phyloP scores from a whole-genome alignment of 2,113 vertebrate genomes.

The Ornithorhynchus anatinus region DNA sequence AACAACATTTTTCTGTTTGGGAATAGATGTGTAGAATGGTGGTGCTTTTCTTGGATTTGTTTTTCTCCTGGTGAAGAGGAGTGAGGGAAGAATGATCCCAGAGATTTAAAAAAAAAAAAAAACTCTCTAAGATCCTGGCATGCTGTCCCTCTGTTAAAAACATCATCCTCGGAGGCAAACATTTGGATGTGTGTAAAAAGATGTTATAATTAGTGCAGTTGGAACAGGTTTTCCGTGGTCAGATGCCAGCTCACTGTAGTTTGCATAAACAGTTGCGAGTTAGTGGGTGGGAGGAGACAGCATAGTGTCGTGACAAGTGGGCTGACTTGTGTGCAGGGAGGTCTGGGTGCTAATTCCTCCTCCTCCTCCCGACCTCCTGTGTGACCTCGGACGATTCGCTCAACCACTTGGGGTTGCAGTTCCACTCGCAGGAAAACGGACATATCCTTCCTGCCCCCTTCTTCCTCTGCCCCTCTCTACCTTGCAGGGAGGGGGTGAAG shows the following conservation, averaged over 20 bases:
- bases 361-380: not conserved
- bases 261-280: not conserved
- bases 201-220: not conserved
- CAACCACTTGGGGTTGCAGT: not conserved
- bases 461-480: too few relatives aligned
- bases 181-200: not conserved
- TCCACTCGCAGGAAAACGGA: not conserved
- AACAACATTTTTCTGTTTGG: not conserved
- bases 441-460: too few relatives aligned
- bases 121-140: not conserved
- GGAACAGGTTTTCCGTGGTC: not conserved
- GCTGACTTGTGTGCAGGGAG: not conserved
- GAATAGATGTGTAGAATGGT: not conserved
- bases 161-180: not conserved
- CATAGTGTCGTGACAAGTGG: not conserved
- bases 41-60: not conserved
- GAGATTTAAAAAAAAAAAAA: not conserved
- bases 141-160: not conserved
- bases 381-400: too few relatives aligned
- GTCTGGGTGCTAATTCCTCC: not conserved
- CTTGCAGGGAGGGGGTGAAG: too few relatives aligned
- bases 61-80: accelerated
- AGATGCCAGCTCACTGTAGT: not conserved
- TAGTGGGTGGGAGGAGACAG: not conserved
- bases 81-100: not conserved